Conservation (phyloP, 2,113 vertebrate genomes). For the Cephalopholis sonnerati region DNA sequence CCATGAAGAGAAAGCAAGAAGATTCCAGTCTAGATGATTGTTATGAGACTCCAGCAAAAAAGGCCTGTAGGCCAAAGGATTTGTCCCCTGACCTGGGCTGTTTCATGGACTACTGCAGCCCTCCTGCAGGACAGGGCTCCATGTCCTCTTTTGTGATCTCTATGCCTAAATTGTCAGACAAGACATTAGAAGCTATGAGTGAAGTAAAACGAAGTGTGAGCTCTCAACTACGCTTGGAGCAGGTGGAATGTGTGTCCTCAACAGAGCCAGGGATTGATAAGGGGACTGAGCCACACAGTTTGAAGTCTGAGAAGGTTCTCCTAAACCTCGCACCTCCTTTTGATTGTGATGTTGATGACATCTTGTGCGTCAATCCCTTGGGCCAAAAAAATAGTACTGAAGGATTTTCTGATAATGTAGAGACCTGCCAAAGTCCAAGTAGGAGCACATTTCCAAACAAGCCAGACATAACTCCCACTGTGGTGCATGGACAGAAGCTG, state of each 20-base stretch:
- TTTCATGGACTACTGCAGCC: slow-evolving; percentile 39
- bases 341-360: slow-evolving; percentile 50
- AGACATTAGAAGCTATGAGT: no score
- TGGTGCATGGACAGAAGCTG: neutral
- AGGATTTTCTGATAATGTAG: neutral
- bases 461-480: neutral
- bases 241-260: neutral
- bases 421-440: neutral
- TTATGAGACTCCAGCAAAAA: slow-evolving; percentile 59
- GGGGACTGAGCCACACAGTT: neutral
- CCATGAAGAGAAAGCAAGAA: slow-evolving; percentile 43
- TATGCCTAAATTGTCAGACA: no score
- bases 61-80: neutral
- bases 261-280: neutral
- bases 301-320: neutral
- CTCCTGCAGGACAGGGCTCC: neutral
- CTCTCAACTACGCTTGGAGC: neutral
- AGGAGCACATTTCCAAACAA: neutral
- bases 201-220: neutral
- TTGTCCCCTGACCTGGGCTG: slow-evolving; percentile 65
- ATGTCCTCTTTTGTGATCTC: neutral
- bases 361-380: slow-evolving; percentile 61
- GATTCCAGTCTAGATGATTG: slow-evolving; percentile 34
- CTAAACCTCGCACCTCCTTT: slow-evolving; percentile 17
- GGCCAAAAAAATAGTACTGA: neutral